Evolutionary conservation across 2,113 vertebrate genomes (phyloP).

Genomic region (Arizona elegans): DNA sequence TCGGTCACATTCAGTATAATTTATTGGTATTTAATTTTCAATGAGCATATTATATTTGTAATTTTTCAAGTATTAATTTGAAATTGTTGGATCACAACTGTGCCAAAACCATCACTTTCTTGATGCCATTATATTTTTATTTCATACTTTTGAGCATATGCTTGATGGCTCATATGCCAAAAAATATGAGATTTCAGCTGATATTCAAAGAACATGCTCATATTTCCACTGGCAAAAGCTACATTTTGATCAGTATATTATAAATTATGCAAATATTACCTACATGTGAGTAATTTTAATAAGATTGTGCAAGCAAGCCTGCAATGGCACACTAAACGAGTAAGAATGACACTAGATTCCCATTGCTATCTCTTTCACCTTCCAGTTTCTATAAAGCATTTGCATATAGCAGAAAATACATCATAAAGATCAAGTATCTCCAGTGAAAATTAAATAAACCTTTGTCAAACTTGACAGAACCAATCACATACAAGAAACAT

Average conservation of each 20-base stretch:
- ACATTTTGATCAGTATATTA: slow-evolving; percentile 55
- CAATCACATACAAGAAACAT: slow-evolving; percentile 77
- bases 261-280: slow-evolving; percentile 68
- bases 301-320: slow-evolving; percentile 60
- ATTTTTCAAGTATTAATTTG: slow-evolving; percentile 52
- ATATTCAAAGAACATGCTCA: slow-evolving; percentile 62
- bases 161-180: slow-evolving; percentile 64
- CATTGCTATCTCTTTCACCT: slow-evolving; percentile 69
- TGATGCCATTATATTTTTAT: slow-evolving; percentile 18
- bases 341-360: slow-evolving; percentile 59
- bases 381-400: slow-evolving; percentile 70
- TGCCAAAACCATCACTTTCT: slow-evolving; percentile 59
- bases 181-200: slow-evolving; percentile 66
- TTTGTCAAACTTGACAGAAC: slow-evolving; percentile 83
- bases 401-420: slow-evolving; percentile 77
- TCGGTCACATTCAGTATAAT: slow-evolving; percentile 29
- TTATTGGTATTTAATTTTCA: slow-evolving; percentile 34
- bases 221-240: slow-evolving; percentile 68
- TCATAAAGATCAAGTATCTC: slow-evolving; percentile 78
- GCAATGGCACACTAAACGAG: slow-evolving; percentile 56
- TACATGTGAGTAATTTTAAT: slow-evolving; percentile 63
- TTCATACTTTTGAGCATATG: slow-evolving; percentile 68
- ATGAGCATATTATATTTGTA: slow-evolving; percentile 53
- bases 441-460: slow-evolving; percentile 81
- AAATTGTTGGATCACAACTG: slow-evolving; percentile 50